Base-by-base conservation (phyloP, 2,888 invertebrate genomes). In the Ochropleura plecta region DNA sequence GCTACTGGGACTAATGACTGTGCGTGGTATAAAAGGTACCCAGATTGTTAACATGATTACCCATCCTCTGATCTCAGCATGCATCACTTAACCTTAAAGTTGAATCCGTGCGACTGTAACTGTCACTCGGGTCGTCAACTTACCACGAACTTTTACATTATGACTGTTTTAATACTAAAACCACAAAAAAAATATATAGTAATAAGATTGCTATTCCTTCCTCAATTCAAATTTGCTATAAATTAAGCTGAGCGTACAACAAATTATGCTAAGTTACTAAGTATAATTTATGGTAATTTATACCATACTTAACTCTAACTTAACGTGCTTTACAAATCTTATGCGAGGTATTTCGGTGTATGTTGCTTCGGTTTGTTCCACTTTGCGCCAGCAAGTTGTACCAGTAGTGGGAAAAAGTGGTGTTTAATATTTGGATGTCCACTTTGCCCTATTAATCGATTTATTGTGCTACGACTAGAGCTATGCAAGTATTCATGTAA, bases 271-370 rank as follows among this genome's bases (percentile, higher is more conserved):
- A 67, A 74, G 64, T 74, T 44, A 49, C 63, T 53, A 10, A 80
- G 84, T 64, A 70, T 70, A 82, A 74, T 80, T 76, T 67, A 72
- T 76, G 65, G 18, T 76, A 67, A 80, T 70, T 64, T 78, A 78
- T 70, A 55, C 68, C 51, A 62, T 73, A 84, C 74, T 84, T 78
- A 86, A 83, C 20, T 74, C 68, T 67, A 74, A 80, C 7, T 65
- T 85, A 83, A 76, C 64, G 72, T 71, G 62, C 42, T 70, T 40
- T 57, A 62, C 70, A 83, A 76, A 86, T 81, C 66, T 86, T 73
- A 65, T 30, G 51, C n/a, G 53, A 1, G 48, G 60, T 63, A 48
- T 66, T 75, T 57, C 49, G 46, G 62, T 72, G 63, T 55, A 75
- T 59, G 65, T 49, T 20, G 18, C 20, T 67, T 69, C n/a, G n/a